Evolutionary conservation across 2,113 vertebrate genomes (phyloP).

Genomic region (Hucho hucho): DNA sequence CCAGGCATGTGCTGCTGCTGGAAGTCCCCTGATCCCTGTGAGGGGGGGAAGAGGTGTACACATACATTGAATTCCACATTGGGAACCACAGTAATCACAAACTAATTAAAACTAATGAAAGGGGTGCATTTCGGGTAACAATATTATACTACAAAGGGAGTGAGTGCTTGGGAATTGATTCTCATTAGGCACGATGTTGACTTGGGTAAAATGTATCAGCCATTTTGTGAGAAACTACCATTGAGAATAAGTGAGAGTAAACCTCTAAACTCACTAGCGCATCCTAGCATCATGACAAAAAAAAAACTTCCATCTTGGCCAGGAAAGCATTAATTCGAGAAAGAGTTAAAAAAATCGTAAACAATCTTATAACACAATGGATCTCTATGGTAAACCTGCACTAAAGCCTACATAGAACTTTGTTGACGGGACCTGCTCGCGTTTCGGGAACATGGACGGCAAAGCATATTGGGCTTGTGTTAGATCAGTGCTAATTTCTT

Average conservation of each 20-base stretch:
- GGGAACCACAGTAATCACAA: slow-evolving; percentile 50
- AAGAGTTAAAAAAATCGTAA: too few relatives aligned
- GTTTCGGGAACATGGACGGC: slow-evolving; percentile 42
- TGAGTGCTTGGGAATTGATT: slow-evolving; percentile 23
- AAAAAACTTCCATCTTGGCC: too few relatives aligned
- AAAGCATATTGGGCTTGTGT: slow-evolving; percentile 42
- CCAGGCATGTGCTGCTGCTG: slow-evolving; percentile 87
- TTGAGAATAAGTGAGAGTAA: slow-evolving; percentile 47
- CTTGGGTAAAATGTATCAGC: slow-evolving; percentile 51
- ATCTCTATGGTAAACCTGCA: too few relatives aligned
- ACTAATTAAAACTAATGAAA: slow-evolving; percentile 60
- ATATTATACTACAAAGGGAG: slow-evolving; percentile 30
- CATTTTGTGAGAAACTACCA: slow-evolving; percentile 57
- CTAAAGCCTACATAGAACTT: too few relatives aligned
- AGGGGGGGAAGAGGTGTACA: slow-evolving; percentile 10
- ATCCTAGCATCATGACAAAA: too few relatives aligned
- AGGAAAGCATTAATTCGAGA: too few relatives aligned
- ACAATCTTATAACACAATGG: too few relatives aligned
- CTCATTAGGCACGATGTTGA: slow-evolving; percentile 49
- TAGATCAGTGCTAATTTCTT: slow-evolving; percentile 54
- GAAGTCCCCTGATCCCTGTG: slow-evolving; percentile 90
- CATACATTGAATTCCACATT: slow-evolving; percentile 18
- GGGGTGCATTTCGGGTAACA: slow-evolving; percentile 33
- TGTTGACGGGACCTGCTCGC: slow-evolving; percentile 12
- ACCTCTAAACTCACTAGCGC: neutral